Base-by-base conservation (phyloP, 2,888 invertebrate genomes). In the Julus scanicus region DNA sequence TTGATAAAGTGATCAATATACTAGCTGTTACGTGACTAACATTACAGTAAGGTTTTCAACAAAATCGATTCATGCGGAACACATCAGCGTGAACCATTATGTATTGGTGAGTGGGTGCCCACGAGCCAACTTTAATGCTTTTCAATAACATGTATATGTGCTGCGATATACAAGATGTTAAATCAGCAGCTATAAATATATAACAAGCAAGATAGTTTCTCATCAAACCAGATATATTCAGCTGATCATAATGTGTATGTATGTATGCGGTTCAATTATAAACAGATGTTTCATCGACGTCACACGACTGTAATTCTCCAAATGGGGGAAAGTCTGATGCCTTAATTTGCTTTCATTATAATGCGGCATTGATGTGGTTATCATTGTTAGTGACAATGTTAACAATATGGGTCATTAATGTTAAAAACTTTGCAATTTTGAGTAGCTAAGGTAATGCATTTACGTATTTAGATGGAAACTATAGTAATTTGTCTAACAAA, bases 51-150 rank as follows among this genome's bases (percentile, higher is more conserved):
- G n/a, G 29, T 80, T 71, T 80, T 80, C 80, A 80, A 80, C 80
- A 37, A 37, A 80, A 80, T 80, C 80, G 80, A 80, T 80, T 37
- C 9, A 13, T 37, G 80, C 80, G 80, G 37, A 37, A 37, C 37
- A 80, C 29, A 80, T 80, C 37, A 13, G 37, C 80, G 4, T 37
- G 13, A 37, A 9, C 15, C 80, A 80, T 80, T 80, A 37, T 15
- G 80, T 80, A 37, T 37, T 80, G 80, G 37, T 37, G 80, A 80
- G 80, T 80, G 80, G 80, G 6, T 37, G 80, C 80, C 37, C 80
- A 80, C 80, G 80, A 39, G 80, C 37, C 80, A 37, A 37, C 37
- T 29, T 37, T 80, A 80, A 80, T 80, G 37, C 80, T 80, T 37
- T 13, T 2, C 80, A 37, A 37, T 37, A 39, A 71, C 71, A n/a